Percentiles rank a stretch among this genome's conserved stretches.
These are phyloP conservation scores for Pterois miles DNA, from an alignment of 2,797 vertebrate genomes.

Conservation along the genomic window DNA sequence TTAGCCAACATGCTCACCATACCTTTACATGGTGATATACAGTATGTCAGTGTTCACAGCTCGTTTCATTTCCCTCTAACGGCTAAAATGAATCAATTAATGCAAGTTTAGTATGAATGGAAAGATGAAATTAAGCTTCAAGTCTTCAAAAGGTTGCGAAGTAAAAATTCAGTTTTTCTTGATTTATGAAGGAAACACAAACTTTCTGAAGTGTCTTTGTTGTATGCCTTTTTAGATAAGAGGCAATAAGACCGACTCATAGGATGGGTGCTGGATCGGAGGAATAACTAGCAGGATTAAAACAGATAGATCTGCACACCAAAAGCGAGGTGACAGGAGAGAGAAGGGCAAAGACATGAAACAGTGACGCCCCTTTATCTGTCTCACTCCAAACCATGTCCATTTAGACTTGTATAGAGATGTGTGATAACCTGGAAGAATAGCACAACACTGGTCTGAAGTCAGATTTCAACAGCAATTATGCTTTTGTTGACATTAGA, in stretches of 20 bases:
- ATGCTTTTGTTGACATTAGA: not conserved
- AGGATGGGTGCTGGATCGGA: too few species aligned
- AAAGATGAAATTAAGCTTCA: not conserved
- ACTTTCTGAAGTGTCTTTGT: not conserved
- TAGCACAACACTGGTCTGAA: not conserved
- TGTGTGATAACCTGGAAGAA: not conserved
- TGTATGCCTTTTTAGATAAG: not conserved
- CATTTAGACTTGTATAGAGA: not conserved
- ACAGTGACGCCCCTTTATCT: not conserved
- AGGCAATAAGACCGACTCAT: too few species aligned
- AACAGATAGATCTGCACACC: too few species aligned
- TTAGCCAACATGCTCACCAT: not conserved
- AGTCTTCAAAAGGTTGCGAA: not conserved
- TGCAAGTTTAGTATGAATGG: not conserved
- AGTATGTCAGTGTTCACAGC: not conserved
- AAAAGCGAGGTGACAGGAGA: not conserved
- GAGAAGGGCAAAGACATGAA: not conserved
- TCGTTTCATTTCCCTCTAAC: too few species aligned
- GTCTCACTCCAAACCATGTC: not conserved
- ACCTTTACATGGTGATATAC: not conserved
- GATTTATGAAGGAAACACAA: not conserved
- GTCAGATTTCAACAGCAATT: not conserved
- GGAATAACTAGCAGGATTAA: too few species aligned
- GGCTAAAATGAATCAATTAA: not conserved
- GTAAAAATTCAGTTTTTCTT: not conserved